A percentile compares a stretch with the other conserved stretches of the same genome.
These are phyloP conservation scores for Recurvirostra avosetta DNA, from an alignment of 2,113 vertebrate genomes.

Conservation along the genomic window DNA sequence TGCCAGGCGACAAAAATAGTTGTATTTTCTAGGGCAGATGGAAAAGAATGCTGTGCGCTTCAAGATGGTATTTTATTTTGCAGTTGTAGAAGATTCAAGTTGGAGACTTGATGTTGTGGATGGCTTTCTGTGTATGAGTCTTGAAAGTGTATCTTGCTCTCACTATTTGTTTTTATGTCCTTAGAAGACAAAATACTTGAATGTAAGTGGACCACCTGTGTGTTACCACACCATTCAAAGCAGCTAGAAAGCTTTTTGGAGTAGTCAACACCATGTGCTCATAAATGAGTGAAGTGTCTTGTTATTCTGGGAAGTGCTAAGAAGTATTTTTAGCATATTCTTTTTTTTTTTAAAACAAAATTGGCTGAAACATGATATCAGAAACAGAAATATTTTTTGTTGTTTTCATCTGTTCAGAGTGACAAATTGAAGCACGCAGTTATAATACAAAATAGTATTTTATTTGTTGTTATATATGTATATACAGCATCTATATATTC, in stretches of 20 bases:
- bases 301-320: slow-evolving; percentile 42
- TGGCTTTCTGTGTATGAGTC: neutral
- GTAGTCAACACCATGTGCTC: slow-evolving; percentile 29
- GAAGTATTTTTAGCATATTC: slow-evolving; percentile 51
- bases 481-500: neutral
- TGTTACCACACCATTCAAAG: slow-evolving; percentile 26
- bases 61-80: neutral
- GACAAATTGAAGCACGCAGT: neutral
- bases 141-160: neutral
- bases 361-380: neutral
- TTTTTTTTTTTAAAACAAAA: neutral
- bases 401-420: neutral
- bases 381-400: neutral
- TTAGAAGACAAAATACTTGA: neutral
- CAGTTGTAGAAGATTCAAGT: neutral
- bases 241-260: slow-evolving; percentile 16
- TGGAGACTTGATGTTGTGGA: neutral
- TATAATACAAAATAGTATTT: neutral
- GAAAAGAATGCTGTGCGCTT: neutral
- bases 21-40: neutral
- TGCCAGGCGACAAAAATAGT: slow-evolving; percentile 42
- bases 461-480: fast-evolving
- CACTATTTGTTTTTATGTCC: neutral
- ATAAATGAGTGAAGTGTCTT: slow-evolving; percentile 24
- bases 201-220: neutral